Evolutionary conservation across 2,113 vertebrate genomes (phyloP), one percentile per base, ranked within the genome.

Genomic region (Felis chaus): DNA sequence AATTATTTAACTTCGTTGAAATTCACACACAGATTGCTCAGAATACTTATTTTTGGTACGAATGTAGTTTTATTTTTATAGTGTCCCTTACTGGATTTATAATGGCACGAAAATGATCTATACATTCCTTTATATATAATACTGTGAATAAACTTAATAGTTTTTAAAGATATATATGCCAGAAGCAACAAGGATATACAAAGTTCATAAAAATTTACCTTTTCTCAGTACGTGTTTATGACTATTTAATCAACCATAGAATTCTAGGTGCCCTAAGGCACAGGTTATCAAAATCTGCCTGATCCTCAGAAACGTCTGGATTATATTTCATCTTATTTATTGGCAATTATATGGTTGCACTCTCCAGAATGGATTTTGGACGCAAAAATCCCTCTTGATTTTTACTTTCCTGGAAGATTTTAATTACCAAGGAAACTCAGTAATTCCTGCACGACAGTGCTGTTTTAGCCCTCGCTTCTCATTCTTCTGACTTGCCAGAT

Each of bases 151-250:
- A 45, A 81, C 69, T 83, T 9, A 83, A 78, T 74, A 45, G 31
- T 71, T 74, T 79, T n/a, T 78, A 65, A 90, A 65, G 0, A 3
- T 66, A 9, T n/a, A 1, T 9, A n/a, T 41, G 7, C 50, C 19
- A 79, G 65, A 95, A 95, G 39, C 55, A 69, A 83, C 4, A 73
- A 90, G 94, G 90, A 97, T 80, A 83, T 45, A 69, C 41, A 94
- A 87, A 41, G 0, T 89, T 96, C 91, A 94, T 86, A 87, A 97
- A 97, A 97, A 93, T 74, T 74, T 89, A 23, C 11, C 71, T 97
- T 95, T 97, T 98, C 87, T 36, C 41, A 4, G 19, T 18, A 23
- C 33, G 5, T 6, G 36, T 66, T 61, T 61, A 33, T 83, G 19
- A 73, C 11, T 41, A 81, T 61, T 39, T 66, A 66, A 23, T 45